Base-by-base conservation (phyloP, 1,140 invertebrate species). In the Ridgeia piscesae region DNA sequence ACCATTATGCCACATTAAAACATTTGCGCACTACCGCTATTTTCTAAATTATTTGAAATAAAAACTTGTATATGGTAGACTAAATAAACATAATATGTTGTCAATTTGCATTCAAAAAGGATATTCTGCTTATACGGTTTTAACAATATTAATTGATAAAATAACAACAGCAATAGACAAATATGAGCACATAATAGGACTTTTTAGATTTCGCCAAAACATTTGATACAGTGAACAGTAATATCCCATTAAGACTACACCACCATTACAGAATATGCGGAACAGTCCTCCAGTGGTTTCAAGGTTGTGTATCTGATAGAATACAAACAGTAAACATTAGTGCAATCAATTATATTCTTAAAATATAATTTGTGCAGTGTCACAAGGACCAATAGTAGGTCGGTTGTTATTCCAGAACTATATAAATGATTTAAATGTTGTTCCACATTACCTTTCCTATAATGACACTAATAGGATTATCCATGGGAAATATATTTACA, bases 391-490 rank as follows among this genome's bases (percentile, higher is more conserved):
- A 42, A 42, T 42, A 42, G 4, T 42, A 42, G 88, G 88, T 89
- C 34, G 4, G 4, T 89, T 89, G 17, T 89, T 89, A 89, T 33
- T 89, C 88, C 88, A 8, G 17, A 34, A 6, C 88, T 89, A 89
- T 89, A 89, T 17, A 89, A 89, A 89, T 34, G 88, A 89, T 89
- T 89, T 89, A 89, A 89, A 89, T 34, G n/a, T 17, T 89, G 88
- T 89, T 33, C 2, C 88, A 89, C 88, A 88, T 34, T 8, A 89
- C 88, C 88, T 89, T 89, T 89, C 88, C 34, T 17, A 89, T 89
- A 89, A n/a, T 89, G 88, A 89, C 42, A 42, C 11, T 4, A 42
- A 42, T 42, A 42, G 4, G 42, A 6, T 42, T 42, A 42, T 42
- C 42, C 42, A 42, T 6, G 42, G 42, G 42, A 42, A 42, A 42